Conservation (phyloP, 2,797 vertebrate species). For the Neomorphus geoffroyi region DNA sequence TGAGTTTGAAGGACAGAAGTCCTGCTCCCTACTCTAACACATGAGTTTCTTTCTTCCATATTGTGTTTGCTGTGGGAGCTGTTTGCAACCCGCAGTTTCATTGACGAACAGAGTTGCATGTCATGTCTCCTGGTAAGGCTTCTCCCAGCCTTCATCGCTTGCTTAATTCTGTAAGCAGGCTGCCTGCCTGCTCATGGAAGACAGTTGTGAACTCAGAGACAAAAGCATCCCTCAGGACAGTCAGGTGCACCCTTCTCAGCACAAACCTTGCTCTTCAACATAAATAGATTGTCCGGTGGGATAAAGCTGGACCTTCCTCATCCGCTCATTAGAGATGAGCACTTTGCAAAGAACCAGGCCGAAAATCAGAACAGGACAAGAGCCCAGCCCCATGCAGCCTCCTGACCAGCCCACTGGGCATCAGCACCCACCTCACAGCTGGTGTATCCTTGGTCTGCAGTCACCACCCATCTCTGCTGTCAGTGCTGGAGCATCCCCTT, state of each 20-base stretch:
- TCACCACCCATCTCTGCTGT: not conserved
- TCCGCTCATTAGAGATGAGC: not conserved
- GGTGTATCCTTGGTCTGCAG: fast-evolving
- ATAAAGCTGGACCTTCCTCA: not conserved
- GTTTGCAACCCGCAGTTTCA: not conserved
- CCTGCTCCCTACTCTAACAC: not conserved
- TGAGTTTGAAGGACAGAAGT: not conserved
- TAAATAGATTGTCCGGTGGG: not conserved
- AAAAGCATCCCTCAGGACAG: not conserved
- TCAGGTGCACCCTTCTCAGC: not conserved
- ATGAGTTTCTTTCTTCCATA: not conserved
- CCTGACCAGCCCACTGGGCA: not conserved
- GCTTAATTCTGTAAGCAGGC: constrained; percentile 2
- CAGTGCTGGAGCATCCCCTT: not conserved
- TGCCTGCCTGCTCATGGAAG: not conserved
- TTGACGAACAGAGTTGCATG: not conserved
- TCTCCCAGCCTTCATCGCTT: not conserved
- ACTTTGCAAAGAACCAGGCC: not conserved
- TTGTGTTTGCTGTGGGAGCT: not conserved
- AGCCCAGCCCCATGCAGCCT: not conserved
- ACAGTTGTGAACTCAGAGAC: not conserved
- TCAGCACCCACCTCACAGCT: not conserved
- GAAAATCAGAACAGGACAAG: not conserved
- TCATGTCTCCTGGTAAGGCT: not conserved
- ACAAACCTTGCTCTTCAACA: not conserved